These are phyloP conservation scores for Numida meleagris DNA, from an alignment of 2,113 vertebrate species.

Conservation along the genomic window DNA sequence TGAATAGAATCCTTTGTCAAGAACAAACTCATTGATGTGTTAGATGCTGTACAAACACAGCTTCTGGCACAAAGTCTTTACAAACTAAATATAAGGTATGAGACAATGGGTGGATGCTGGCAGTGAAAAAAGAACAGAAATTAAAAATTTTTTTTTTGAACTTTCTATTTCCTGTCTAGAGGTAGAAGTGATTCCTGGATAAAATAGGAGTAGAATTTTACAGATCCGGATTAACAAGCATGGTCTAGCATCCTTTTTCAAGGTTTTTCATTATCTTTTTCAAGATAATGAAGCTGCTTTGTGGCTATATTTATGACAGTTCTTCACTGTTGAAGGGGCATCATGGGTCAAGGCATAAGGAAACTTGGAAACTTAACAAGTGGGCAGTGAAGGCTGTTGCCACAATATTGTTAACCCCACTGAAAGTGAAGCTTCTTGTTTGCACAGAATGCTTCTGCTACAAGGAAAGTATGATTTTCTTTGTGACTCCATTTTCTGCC, in stretches of 20 bases:
- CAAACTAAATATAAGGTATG: neutral
- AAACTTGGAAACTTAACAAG: neutral
- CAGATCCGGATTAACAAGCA: neutral
- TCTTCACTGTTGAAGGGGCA: neutral
- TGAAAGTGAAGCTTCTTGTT: neutral
- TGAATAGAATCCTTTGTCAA: neutral
- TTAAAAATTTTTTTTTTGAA: neutral
- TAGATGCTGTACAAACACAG: neutral
- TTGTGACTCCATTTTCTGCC: neutral
- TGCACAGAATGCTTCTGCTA: neutral
- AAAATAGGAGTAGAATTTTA: neutral
- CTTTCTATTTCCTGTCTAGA: neutral
- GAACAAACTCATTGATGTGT: neutral
- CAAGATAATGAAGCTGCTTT: neutral
- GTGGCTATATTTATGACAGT: neutral
- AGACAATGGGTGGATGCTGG: neutral
- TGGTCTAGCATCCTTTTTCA: neutral
- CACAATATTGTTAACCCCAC: neutral
- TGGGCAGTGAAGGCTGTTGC: neutral
- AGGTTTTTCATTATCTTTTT: too few relatives aligned
- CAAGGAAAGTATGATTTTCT: neutral
- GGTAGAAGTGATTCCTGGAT: neutral
- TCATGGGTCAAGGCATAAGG: neutral
- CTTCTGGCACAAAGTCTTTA: neutral
- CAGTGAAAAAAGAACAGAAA: neutral